Evolutionary conservation across 1,140 invertebrate species (phyloP), one percentile per base, ranked within the genome.

Genomic region (Antheraea pernyi): DNA sequence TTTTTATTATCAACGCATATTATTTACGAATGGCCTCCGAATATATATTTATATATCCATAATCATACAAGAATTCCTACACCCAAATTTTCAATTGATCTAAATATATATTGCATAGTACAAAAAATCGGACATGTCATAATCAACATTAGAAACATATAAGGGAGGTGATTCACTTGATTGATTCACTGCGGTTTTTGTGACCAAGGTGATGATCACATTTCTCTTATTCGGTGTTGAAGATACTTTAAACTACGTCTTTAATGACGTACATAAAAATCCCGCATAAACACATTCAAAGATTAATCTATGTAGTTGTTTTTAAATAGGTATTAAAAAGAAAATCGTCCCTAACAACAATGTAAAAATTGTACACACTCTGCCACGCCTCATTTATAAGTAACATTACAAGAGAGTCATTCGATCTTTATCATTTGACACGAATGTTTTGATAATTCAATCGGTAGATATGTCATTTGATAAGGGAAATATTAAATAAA

Each of bases 381-480:
- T 53, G 16, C 11, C 46, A 53, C 46, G 16, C 46, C 46, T 16
- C 46, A 13, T 53, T 53, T 53, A 53, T 53, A 53, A 42, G 39
- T 42, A 42, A 13, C 16, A 16, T n/a, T 53, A 6, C 46, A 53
- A 53, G 46, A 30, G 6, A 19, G 19, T 68, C 22, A 59, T 22
- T 22, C 60, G 53, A 67, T 39, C 30, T 53, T n/a, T 59, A 66
- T 71, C 61, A 46, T 19, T 65, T 36, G 65, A 62, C 61, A 71
- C 53, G 30, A 67, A 36, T 19, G 13, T 19, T n/a, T 48, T 53
- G 46, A 63, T 63, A 65, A 61, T 22, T 66, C 64, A 53, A 19
- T 65, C 64, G 53, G 11, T 39, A 19, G 37, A 65, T 42, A 65
- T 48, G 42, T 39, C 30, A 42, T 19, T 10, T 48, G 64, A 65